Evolutionary conservation across 2,797 vertebrate genomes (phyloP).

Genomic region (Pseudocheirus occidentalis): DNA sequence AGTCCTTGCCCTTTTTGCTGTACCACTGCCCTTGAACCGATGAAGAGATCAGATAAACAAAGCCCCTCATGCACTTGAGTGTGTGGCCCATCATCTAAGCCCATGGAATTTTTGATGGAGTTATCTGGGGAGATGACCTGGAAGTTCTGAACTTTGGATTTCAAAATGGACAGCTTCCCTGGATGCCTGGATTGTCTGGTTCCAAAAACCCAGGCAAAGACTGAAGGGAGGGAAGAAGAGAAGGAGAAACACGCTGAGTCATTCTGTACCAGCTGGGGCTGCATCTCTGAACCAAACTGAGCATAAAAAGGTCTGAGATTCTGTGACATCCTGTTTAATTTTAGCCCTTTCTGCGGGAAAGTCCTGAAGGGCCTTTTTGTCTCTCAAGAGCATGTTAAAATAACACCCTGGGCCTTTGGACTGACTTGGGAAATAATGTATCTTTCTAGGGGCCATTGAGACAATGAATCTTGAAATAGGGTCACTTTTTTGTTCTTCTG

Average conservation of each 20-base stretch:
- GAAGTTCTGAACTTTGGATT: neutral
- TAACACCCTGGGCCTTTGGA: conserved; percentile 4
- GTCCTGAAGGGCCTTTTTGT: neutral
- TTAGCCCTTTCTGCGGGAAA: conserved; percentile 14
- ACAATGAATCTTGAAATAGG: conserved; percentile 57
- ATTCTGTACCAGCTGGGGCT: neutral
- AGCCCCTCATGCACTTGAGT: neutral
- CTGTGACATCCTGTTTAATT: conserved; percentile 15
- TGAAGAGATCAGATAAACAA: neutral
- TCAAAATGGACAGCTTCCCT: neutral
- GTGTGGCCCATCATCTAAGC: neutral
- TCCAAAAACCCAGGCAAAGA: neutral
- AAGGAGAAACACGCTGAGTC: neutral
- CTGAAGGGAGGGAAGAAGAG: rapidly evolving
- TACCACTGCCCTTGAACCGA: neutral
- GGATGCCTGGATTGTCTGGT: neutral
- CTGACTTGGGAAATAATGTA: conserved; percentile 1
- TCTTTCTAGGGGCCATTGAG: neutral
- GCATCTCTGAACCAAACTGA: neutral
- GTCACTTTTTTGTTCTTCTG: conserved; percentile 28
- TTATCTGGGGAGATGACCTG: neutral
- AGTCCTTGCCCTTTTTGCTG: neutral
- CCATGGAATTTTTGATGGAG: neutral
- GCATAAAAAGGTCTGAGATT: conserved; percentile 19
- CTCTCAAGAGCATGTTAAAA: conserved; percentile 24